Conservation (phyloP, 2,113 vertebrate species). For the Brachyistius frenatus region DNA sequence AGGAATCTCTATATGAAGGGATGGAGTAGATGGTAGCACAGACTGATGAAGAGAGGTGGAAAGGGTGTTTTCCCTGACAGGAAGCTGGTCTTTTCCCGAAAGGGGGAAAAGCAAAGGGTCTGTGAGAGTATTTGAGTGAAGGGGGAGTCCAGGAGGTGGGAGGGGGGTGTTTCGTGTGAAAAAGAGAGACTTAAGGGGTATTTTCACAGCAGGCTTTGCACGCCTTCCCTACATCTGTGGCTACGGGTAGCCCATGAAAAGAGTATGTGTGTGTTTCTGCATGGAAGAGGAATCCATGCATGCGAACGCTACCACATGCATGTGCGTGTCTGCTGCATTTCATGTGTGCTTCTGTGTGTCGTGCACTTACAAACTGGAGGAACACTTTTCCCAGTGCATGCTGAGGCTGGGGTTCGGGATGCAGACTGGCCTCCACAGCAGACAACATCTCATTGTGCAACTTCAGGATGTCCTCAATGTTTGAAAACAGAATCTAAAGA, state of each 20-base stretch:
- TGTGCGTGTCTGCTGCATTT: background rate
- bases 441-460: slow-evolving; percentile 93
- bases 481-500: slow-evolving; percentile 95
- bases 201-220: slow-evolving; percentile 67
- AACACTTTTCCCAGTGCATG: slow-evolving; percentile 95
- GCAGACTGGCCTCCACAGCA: slow-evolving; percentile 90
- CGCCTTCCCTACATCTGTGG: slow-evolving; percentile 63
- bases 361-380: slow-evolving; percentile 94
- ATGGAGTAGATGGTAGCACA: slow-evolving; percentile 55
- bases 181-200: slow-evolving; percentile 60
- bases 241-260: slow-evolving; percentile 58
- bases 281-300: slow-evolving; percentile 29
- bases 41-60: slow-evolving; percentile 41
- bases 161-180: slow-evolving; percentile 44
- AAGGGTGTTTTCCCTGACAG: slow-evolving; percentile 61
- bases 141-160: slow-evolving; percentile 26
- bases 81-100: slow-evolving; percentile 75
- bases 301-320: slow-evolving; percentile 23
- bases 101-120: slow-evolving; percentile 1
- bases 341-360: slow-evolving; percentile 4
- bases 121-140: slow-evolving; percentile 3
- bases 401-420: slow-evolving; percentile 94
- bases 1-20: slow-evolving; percentile 57
- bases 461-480: slow-evolving; percentile 96
- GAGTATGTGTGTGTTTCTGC: slow-evolving; percentile 33